These are phyloP conservation scores for Chalcis sispes DNA, from an alignment of 2,888 invertebrate species.

Conservation along the genomic window DNA sequence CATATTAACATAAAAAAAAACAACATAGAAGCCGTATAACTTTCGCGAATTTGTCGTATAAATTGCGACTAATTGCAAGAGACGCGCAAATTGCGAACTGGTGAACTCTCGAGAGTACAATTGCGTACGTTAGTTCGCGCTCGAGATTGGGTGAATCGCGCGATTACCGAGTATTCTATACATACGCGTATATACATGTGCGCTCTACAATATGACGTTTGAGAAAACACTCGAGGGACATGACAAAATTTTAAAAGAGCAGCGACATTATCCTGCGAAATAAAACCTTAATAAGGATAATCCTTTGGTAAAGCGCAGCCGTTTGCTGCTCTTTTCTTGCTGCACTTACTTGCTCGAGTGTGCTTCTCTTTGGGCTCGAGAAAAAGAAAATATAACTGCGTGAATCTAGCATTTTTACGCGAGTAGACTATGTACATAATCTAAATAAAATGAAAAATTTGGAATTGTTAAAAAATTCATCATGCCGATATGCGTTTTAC, in stretches of 20 bases:
- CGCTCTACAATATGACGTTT: background rate
- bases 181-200: background rate
- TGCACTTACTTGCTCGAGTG: too few species aligned
- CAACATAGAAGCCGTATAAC: too few species aligned
- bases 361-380: background rate
- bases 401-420: too few species aligned
- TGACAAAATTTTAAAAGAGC: too few species aligned
- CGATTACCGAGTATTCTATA: too few species aligned
- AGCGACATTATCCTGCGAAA: background rate
- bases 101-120: constrained; percentile 19
- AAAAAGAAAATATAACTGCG: constrained; percentile 44
- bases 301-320: too few species aligned
- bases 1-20: too few species aligned
- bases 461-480: too few species aligned
- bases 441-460: background rate
- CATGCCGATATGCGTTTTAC: too few species aligned
- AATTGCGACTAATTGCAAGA: constrained; percentile 53
- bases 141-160: constrained; percentile 21
- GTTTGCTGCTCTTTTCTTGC: too few species aligned
- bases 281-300: background rate
- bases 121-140: constrained; percentile 32
- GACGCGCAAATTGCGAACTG: constrained; percentile 32
- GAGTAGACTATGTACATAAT: too few species aligned
- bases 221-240: background rate
- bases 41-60: constrained; percentile 47